Evolutionary conservation across 53 echinoderm and acorn worm genomes (phyloP).

Genomic region (Stichopus horrens): DNA sequence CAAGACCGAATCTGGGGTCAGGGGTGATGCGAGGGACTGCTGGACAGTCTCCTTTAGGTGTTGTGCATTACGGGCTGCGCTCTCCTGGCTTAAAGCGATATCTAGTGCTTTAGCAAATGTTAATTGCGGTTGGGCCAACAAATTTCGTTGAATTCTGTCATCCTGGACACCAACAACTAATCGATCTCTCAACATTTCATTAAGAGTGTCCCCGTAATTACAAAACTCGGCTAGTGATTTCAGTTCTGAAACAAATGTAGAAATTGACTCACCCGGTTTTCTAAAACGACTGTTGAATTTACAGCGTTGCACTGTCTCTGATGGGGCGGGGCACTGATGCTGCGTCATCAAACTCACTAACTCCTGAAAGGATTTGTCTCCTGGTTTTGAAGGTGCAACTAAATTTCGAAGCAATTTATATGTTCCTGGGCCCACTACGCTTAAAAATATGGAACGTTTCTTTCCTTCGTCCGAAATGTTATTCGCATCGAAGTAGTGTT

Average conservation of each 20-base stretch:
- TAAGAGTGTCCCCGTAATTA: constrained; percentile 46
- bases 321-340: constrained; percentile 29
- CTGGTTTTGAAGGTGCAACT: constrained; percentile 50
- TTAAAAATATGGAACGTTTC: not conserved
- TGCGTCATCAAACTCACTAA: constrained; percentile 42
- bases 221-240: constrained; percentile 45
- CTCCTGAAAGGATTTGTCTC: constrained; percentile 30
- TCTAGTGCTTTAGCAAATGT: constrained; percentile 44
- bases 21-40: not conserved
- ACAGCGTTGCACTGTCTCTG: constrained; percentile 27
- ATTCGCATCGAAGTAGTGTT: constrained; percentile 18
- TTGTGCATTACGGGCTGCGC: constrained; percentile 32
- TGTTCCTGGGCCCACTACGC: not conserved
- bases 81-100: constrained; percentile 35
- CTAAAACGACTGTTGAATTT: constrained; percentile 48
- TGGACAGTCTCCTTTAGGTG: constrained; percentile 26
- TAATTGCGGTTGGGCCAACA: constrained; percentile 26
- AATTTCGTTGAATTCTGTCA: constrained; percentile 48
- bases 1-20: not conserved
- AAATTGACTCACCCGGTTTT: constrained; percentile 35
- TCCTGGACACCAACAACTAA: constrained; percentile 47
- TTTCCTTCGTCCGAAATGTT: constrained; percentile 5
- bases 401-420: constrained; percentile 40
- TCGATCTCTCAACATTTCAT: constrained; percentile 56
- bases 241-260: constrained; percentile 33